A percentile compares a stretch with the other conserved stretches of the same genome.
Conservation (phyloP, 1,140 invertebrate genomes). For the Zaprionus inermis region DNA sequence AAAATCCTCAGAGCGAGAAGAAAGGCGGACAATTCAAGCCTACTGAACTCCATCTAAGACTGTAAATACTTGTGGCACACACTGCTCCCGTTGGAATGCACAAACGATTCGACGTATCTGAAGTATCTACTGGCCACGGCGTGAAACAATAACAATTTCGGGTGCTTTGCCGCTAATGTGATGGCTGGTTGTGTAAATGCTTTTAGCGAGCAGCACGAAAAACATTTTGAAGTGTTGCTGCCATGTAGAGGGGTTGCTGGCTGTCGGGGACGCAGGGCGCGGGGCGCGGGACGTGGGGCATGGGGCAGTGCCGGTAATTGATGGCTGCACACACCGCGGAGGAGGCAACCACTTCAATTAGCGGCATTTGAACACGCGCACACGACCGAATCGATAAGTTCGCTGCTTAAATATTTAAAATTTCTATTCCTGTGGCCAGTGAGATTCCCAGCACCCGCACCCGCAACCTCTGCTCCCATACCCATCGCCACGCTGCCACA, state of each 20-base stretch:
- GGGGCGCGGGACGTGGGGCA: conserved; percentile 17
- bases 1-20: too few species aligned
- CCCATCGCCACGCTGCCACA: not conserved
- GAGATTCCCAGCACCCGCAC: conserved; percentile 14
- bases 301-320: conserved; percentile 64
- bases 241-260: not conserved
- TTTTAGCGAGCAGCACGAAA: conserved; percentile 45
- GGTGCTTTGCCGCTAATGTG: conserved; percentile 65
- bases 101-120: not conserved
- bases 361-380: conserved; percentile 49
- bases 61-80: conserved; percentile 3
- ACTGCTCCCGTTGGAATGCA: not conserved
- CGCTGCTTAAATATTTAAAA: conserved; percentile 72
- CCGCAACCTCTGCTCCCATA: not conserved
- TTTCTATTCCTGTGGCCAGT: conserved; percentile 29
- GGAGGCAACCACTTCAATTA: conserved; percentile 75
- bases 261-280: not conserved
- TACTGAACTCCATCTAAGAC: not conserved
- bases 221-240: conserved; percentile 53
- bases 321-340: conserved; percentile 47
- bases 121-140: not conserved
- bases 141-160: conserved; percentile 60
- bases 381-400: conserved; percentile 67
- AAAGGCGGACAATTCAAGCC: not conserved
- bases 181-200: conserved; percentile 55